phyloP scores from a whole-genome alignment of 2,113 vertebrate species.

The Mesocricetus auratus region DNA sequence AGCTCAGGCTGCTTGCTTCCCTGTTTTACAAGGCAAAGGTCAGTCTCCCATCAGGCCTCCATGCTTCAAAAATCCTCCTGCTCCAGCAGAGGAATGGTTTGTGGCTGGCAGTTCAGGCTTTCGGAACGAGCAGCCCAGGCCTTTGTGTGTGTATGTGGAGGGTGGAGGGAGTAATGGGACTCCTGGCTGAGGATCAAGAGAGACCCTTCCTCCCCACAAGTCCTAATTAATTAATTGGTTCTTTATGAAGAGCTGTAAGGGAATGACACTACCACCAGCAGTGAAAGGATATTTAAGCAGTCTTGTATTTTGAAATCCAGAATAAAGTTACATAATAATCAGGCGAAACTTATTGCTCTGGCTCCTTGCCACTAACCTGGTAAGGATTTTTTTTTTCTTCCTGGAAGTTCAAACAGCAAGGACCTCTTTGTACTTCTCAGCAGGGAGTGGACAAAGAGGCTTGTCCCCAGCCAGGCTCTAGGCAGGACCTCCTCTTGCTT shows the following conservation, averaged over 20 bases:
- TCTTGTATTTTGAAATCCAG: slow-evolving; percentile 42
- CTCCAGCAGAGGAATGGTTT: background rate
- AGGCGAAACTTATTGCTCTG: background rate
- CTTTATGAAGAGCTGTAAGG: slow-evolving; percentile 47
- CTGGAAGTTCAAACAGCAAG: slow-evolving; percentile 6
- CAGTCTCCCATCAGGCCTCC: background rate
- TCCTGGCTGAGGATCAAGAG: slow-evolving; percentile 46
- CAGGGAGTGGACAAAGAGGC: slow-evolving; percentile 3
- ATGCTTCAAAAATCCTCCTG: background rate
- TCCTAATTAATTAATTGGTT: slow-evolving; percentile 49
- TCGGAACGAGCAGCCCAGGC: background rate
- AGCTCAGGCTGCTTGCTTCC: background rate
- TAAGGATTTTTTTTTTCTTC: background rate
- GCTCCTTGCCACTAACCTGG: background rate
- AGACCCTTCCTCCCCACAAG: slow-evolving; percentile 8
- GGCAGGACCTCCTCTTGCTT: background rate
- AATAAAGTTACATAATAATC: slow-evolving; percentile 32
- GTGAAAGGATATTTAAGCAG: slow-evolving; percentile 11
- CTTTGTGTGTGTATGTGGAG: too few relatives aligned
- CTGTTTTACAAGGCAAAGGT: background rate
- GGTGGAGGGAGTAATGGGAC: too few relatives aligned
- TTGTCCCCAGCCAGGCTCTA: background rate
- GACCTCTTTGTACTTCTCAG: background rate
- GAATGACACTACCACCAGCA: slow-evolving; percentile 13
- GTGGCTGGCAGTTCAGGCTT: too few relatives aligned